These are phyloP conservation scores for Chironex yamaguchii DNA, from an alignment of 30 jellyfish, hydroid and myxozoan genomes.

Conservation along the genomic window DNA sequence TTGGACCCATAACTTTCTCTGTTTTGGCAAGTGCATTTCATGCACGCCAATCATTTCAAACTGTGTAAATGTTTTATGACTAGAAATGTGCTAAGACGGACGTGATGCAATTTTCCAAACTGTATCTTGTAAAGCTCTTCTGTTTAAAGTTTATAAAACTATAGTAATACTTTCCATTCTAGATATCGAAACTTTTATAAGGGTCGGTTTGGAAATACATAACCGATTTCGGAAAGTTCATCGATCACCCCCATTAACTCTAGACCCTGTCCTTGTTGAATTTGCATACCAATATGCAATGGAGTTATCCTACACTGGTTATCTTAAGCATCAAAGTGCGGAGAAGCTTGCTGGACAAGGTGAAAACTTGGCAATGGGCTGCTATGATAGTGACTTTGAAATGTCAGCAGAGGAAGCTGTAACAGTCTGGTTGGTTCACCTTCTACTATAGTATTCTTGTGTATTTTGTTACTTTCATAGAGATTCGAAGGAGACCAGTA, in stretches of 20 bases:
- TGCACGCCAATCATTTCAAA: too few relatives aligned
- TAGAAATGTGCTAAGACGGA: too few relatives aligned
- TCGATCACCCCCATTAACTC: slow-evolving; percentile 77
- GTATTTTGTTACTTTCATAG: not conserved
- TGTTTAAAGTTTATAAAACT: too few relatives aligned
- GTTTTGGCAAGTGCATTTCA: too few relatives aligned
- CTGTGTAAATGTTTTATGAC: too few relatives aligned
- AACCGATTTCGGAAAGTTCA: slow-evolving; percentile 87
- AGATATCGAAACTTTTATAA: slow-evolving; percentile 90
- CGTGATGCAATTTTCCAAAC: too few relatives aligned
- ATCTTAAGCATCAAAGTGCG: slow-evolving; percentile 74
- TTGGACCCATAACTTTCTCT: too few relatives aligned
- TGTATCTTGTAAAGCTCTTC: too few relatives aligned
- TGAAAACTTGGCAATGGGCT: slow-evolving; percentile 94
- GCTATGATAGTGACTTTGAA: slow-evolving; percentile 93
- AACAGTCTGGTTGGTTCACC: slow-evolving; percentile 79
- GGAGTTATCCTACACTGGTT: slow-evolving; percentile 81
- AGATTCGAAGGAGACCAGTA: not conserved
- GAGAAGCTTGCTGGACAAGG: slow-evolving; percentile 70
- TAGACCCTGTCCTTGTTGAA: slow-evolving; percentile 73
- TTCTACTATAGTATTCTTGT: not conserved
- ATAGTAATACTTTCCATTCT: not conserved
- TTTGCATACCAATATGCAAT: slow-evolving; percentile 89
- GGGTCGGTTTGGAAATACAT: slow-evolving; percentile 90
- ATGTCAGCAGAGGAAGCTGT: slow-evolving; percentile 99